Evolutionary conservation across 2,888 invertebrate species (phyloP), one percentile per base, ranked within the genome.

Genomic region (Dasypogon diadema): DNA sequence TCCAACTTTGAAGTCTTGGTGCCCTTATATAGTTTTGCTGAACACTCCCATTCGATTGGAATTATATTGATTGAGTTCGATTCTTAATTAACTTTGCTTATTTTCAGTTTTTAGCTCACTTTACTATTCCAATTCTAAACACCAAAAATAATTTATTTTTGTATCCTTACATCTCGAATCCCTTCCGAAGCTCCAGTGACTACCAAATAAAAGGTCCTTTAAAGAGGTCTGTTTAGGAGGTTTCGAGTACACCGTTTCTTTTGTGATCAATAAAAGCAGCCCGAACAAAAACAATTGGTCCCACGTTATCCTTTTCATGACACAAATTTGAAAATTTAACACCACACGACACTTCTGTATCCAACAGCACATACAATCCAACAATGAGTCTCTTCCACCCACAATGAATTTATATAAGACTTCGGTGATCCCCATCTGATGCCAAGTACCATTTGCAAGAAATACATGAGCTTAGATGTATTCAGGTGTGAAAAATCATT

Each of bases 131-230:
- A 16, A n/a, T n/a, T n/a, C n/a, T n/a, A n/a, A n/a, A n/a, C n/a
- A n/a, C n/a, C n/a, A n/a, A n/a, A n/a, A n/a, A n/a, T n/a, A n/a
- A n/a, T n/a, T n/a, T n/a, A n/a, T n/a, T n/a, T n/a, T n/a, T n/a
- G n/a, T n/a, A n/a, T n/a, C 14, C 30, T 46, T 74, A 74, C 80
- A 79, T 72, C 78, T 80, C 24, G 80, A 46, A 55, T 79, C 80
- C 5, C 80, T 77, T 73, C 79, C 79, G 4, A 76, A 51, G 24
- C 76, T 77, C 84, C 85, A 84, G 74, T 83, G 82, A 54, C 77
- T 80, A 46, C 85, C 83, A 55, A 85, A 85, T 63, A 85, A 77
- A 16, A 85, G 74, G 76, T 85, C 85, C 46, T 83, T 83, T 85
- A 85, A 85, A 8, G 82, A 82, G 22, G 76, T 80, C 48, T 76